Evolutionary conservation across 2,113 vertebrate species (phyloP).

Genomic region (Colaptes auratus): DNA sequence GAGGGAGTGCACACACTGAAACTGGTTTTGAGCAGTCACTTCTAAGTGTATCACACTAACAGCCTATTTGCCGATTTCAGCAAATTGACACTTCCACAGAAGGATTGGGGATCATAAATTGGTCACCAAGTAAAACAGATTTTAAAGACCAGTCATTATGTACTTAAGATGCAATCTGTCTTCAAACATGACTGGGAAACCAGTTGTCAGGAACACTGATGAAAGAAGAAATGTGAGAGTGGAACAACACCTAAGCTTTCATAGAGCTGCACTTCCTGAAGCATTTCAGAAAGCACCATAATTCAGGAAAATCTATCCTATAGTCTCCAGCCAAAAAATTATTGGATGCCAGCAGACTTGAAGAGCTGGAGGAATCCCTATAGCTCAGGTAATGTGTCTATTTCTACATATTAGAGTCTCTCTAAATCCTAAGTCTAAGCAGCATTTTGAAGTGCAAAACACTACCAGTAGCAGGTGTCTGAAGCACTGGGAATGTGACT

Average conservation of each 20-base stretch:
- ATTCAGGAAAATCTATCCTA: background rate
- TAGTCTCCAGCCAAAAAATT: background rate
- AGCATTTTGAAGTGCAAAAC: background rate
- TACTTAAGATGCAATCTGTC: background rate
- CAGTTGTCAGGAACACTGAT: no score
- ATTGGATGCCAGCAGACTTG: background rate
- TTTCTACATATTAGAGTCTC: background rate
- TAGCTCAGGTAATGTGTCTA: background rate
- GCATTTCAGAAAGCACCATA: background rate
- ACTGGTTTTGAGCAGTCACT: background rate
- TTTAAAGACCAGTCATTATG: background rate
- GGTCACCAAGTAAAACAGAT: background rate
- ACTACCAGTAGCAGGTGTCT: background rate
- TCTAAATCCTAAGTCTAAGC: background rate
- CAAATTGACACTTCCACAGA: background rate
- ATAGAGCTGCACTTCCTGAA: background rate
- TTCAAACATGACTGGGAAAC: no score
- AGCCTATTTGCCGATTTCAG: background rate
- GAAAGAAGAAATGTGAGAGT: no score
- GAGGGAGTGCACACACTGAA: rapidly evolving
- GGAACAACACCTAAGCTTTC: no score
- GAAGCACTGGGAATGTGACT: background rate
- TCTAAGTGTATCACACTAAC: background rate
- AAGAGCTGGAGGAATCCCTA: background rate
- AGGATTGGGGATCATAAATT: background rate